These are phyloP conservation scores for Mystacides longicornis DNA, from an alignment of 2,888 invertebrate genomes.

Conservation along the genomic window DNA sequence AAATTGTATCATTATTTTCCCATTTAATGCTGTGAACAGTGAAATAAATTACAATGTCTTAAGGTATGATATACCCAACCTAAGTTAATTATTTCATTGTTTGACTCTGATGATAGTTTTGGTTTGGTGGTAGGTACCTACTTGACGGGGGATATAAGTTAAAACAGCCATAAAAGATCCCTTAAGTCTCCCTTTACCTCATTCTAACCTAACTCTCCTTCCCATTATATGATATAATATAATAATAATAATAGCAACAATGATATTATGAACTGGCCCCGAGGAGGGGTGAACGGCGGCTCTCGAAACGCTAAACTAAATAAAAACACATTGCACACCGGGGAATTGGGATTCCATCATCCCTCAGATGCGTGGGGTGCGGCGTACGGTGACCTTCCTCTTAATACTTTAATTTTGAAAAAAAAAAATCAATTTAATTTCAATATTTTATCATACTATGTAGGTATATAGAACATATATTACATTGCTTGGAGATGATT, in stretches of 20 bases:
- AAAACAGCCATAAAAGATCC: conserved; percentile 7
- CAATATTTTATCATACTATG: too few relatives aligned
- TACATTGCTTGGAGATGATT: too few relatives aligned
- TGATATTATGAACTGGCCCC: conserved; percentile 16
- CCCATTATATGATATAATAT: not conserved
- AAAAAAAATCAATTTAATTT: too few relatives aligned
- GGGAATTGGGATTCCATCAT: conserved; percentile 19
- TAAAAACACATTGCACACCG: conserved; percentile 25
- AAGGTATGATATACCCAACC: too few relatives aligned
- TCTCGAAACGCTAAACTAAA: conserved; percentile 22
- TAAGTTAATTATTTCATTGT: too few relatives aligned
- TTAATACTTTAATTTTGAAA: too few relatives aligned
- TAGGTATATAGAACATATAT: too few relatives aligned
- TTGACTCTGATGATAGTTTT: too few relatives aligned
- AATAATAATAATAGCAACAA: conserved; percentile 11
- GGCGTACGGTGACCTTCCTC: not conserved
- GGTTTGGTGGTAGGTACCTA: not conserved
- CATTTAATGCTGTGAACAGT: too few relatives aligned
- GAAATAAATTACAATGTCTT: too few relatives aligned
- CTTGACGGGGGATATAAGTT: conserved; percentile 4
- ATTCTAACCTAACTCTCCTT: not conserved
- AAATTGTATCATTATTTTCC: too few relatives aligned
- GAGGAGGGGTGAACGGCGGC: conserved; percentile 16
- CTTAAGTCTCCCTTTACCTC: too few relatives aligned
- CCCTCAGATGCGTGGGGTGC: conserved; percentile 8